These are phyloP conservation scores for Hyphantria cunea DNA, from an alignment of 1,140 invertebrate genomes.

Conservation along the genomic window DNA sequence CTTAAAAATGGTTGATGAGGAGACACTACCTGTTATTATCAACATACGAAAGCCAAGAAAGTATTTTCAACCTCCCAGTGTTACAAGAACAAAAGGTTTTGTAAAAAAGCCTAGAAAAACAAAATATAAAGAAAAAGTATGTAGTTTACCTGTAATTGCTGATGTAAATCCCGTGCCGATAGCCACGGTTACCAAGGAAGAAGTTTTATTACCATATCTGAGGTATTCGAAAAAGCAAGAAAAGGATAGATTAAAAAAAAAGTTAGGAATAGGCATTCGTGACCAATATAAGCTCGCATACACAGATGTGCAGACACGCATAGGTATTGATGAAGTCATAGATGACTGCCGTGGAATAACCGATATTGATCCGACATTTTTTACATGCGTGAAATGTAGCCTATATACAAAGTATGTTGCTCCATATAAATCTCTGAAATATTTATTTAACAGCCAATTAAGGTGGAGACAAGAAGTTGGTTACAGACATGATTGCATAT, in stretches of 20 bases:
- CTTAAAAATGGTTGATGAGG: conserved; percentile 26
- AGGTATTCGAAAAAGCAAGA: conserved; percentile 54
- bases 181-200: conserved; percentile 42
- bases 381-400: conserved; percentile 43
- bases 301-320: conserved; percentile 40
- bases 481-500: conserved; percentile 80
- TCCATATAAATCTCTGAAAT: conserved; percentile 54
- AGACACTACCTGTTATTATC: conserved; percentile 41
- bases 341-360: conserved; percentile 44
- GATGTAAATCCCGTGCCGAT: conserved; percentile 37
- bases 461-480: conserved; percentile 63
- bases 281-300: conserved; percentile 56
- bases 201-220: conserved; percentile 53
- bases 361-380: conserved; percentile 56
- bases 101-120: conserved; percentile 26
- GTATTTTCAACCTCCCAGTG: conserved; percentile 14
- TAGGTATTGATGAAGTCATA: conserved; percentile 35
- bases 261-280: conserved; percentile 36
- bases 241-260: conserved; percentile 37
- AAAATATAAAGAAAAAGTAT: conserved; percentile 23
- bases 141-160: conserved; percentile 33
- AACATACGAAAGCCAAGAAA: conserved; percentile 38
- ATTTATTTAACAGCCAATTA: conserved; percentile 42
- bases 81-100: conserved; percentile 4
- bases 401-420: conserved; percentile 33